Percentiles rank a stretch among this genome's conserved stretches.
phyloP scores from a whole-genome alignment of 2,113 vertebrate genomes.

The Corythornis vintsioides region DNA sequence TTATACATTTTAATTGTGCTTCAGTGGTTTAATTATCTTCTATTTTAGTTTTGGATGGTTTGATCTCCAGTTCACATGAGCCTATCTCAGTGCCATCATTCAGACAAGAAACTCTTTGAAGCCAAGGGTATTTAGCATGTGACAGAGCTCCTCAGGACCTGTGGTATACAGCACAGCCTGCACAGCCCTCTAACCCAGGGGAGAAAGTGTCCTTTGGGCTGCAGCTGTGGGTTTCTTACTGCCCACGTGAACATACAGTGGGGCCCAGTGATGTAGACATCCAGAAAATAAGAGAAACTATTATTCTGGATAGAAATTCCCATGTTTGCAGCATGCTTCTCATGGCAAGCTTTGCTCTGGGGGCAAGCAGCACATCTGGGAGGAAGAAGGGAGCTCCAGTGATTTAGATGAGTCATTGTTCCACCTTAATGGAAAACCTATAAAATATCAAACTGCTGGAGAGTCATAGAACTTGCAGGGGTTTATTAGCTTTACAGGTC shows the following conservation, averaged over 20 bases:
- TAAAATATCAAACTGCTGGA: constrained; percentile 35
- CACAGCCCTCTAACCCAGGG: neutral
- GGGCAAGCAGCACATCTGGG: neutral
- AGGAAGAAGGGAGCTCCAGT: neutral
- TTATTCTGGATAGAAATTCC: neutral
- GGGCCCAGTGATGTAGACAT: rapidly evolving
- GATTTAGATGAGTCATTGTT: constrained; percentile 18
- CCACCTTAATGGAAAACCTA: constrained; percentile 36
- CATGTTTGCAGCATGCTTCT: neutral
- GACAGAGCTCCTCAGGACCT: neutral
- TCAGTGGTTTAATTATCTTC: constrained; percentile 6
- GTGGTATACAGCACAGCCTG: neutral
- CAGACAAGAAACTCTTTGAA: neutral
- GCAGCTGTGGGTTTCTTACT: neutral
- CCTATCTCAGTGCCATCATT: neutral
- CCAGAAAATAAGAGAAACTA: neutral
- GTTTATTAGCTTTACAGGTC: constrained; percentile 39
- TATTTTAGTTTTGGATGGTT: neutral
- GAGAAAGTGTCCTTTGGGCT: neutral
- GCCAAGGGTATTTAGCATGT: neutral
- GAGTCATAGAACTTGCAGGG: neutral
- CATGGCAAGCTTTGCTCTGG: neutral
- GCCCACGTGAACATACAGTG: neutral
- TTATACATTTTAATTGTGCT: neutral
- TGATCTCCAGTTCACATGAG: neutral